These are phyloP conservation scores for Hydractinia echinata DNA, from an alignment of 30 jellyfish, hydroid and myxozoan species.

Conservation along the genomic window DNA sequence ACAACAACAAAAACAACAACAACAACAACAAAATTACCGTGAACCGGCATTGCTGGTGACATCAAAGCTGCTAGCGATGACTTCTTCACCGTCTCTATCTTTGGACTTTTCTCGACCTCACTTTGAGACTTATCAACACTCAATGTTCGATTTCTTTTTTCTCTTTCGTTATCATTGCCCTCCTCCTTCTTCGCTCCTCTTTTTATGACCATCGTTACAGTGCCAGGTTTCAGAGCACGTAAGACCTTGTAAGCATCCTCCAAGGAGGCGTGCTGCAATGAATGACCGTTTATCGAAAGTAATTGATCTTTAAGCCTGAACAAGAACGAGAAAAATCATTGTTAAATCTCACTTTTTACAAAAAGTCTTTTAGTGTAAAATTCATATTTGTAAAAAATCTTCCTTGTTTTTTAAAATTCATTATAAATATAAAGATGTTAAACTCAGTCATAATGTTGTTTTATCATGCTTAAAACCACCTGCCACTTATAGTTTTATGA, in stretches of 20 bases:
- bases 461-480: too few species aligned
- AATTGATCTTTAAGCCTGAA: slow-evolving; percentile 75
- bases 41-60: slow-evolving; percentile 83
- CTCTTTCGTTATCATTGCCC: not conserved
- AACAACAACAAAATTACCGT: not conserved
- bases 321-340: too few species aligned
- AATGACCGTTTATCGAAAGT: slow-evolving; percentile 58
- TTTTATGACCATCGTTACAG: slow-evolving; percentile 47
- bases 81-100: slow-evolving; percentile 26
- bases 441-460: too few species aligned
- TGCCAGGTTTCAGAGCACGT: slow-evolving; percentile 77
- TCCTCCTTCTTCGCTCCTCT: slow-evolving; percentile 18
- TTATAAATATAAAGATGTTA: too few species aligned
- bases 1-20: too few species aligned
- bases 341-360: too few species aligned
- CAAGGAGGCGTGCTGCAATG: slow-evolving; percentile 48
- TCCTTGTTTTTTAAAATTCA: too few species aligned
- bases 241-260: slow-evolving; percentile 69
- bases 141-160: too few species aligned
- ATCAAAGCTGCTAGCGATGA: slow-evolving; percentile 49
- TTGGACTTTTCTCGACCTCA: slow-evolving; percentile 36
- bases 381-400: too few species aligned
- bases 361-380: too few species aligned
- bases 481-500: too few species aligned
- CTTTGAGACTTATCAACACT: slow-evolving; percentile 18